Percentiles rank a stretch among this genome's conserved stretches.
Evolutionary conservation across 2,888 invertebrate genomes (phyloP).

Genomic region (Ferrisia virgata): DNA sequence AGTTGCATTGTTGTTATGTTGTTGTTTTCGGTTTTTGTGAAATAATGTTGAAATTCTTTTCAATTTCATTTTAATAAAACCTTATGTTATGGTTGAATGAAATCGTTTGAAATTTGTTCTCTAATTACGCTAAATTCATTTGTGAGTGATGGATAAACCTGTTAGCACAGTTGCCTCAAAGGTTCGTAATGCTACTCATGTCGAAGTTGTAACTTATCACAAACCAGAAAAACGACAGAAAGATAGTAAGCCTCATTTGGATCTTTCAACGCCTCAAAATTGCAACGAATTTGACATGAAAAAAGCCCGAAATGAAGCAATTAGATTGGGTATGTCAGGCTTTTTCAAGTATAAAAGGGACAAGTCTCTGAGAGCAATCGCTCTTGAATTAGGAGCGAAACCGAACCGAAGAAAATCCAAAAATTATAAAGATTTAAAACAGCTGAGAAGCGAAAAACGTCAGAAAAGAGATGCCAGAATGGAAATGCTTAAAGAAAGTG

Average conservation of each 20-base stretch:
- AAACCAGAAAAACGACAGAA: not conserved
- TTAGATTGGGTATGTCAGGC: conserved; percentile 28
- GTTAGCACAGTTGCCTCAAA: not conserved
- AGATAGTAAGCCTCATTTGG: not conserved
- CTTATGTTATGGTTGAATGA: no score
- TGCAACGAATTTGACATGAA: conserved; percentile 35
- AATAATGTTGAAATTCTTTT: not conserved
- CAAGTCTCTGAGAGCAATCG: not conserved
- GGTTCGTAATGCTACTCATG: not conserved
- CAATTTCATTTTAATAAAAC: not conserved
- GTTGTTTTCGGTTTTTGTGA: not conserved
- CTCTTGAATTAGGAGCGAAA: conserved; percentile 43
- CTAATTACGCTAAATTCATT: not conserved
- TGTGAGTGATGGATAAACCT: not conserved
- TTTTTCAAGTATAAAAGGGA: conserved; percentile 28
- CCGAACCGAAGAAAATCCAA: conserved; percentile 11
- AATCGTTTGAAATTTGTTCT: not conserved
- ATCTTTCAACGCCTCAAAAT: not conserved
- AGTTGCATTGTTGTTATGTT: not conserved
- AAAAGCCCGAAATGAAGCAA: conserved; percentile 31
- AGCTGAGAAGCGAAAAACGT: conserved; percentile 2
- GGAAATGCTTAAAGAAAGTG: conserved; percentile 23
- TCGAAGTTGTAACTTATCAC: not conserved
- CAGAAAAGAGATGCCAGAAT: not conserved
- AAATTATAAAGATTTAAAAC: conserved; percentile 41